Base-by-base conservation (phyloP, 2,797 vertebrate genomes). In the Typhlichthys subterraneus region DNA sequence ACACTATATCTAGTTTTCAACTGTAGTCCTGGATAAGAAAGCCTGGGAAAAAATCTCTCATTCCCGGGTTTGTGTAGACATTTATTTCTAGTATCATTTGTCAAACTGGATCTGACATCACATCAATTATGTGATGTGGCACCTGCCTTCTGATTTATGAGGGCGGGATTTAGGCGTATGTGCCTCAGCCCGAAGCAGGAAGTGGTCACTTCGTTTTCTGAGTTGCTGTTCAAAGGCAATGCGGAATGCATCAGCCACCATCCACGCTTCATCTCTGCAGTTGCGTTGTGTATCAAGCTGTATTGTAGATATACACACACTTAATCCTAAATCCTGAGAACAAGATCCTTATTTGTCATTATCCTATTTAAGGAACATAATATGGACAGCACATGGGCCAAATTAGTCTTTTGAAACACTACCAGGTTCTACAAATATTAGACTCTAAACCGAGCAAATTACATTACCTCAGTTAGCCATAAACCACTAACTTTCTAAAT, bases 171-270 rank as follows among this genome's bases (percentile, higher is more conserved):
- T 87, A 51, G 88, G 80, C 70, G 88, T 89, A 82, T 92, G 89
- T 42, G 84, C 73, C 78, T 94, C 93, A 5, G 91, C 89, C 69
- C 92, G 56, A 60, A 91, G 87, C 61, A 96, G 85, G 55, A 94
- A 90, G 57, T 94, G 92, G 59, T 97, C 93, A 42, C 91, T 95
- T 47, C 84, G 92, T 81, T 94, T 94, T 88, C 89, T 94, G 73
- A 98, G 79, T 56, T 98, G 95, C 81, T 97, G 95, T 72, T 98
- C 96, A 77, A 97, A 98, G 1, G 96, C 96, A 56, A 95, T 95
- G 57, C 96, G 93, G 86, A 97, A 98, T 2, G 96, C 96, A 61
- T 98, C 96, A 12, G 94, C 94, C 81, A 93, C 93, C 67, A 95
- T 67, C 29, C 90, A 87, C 0, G 96, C 95, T 81, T 98, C 96